Percentiles rank a stretch among this genome's conserved stretches.
Conservation (phyloP, 2,888 invertebrate genomes). For the Scrobipalpa costella region DNA sequence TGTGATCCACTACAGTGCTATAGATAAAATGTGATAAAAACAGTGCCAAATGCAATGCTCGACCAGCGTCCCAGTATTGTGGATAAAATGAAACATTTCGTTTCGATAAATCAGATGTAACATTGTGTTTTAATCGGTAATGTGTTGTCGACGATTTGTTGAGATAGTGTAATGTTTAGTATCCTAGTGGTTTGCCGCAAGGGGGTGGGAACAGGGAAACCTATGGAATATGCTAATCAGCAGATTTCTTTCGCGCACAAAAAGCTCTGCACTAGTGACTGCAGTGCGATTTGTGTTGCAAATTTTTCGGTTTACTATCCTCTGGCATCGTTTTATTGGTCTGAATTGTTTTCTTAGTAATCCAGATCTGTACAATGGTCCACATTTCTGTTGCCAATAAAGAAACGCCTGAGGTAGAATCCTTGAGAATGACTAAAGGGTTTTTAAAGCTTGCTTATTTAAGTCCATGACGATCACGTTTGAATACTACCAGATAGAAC, state of each 20-base stretch:
- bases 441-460: not conserved
- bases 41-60: constrained; percentile 49
- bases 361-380: constrained; percentile 5
- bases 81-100: constrained; percentile 74
- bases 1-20: constrained; percentile 39
- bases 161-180: constrained; percentile 45
- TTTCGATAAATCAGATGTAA: constrained; percentile 70
- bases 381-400: not conserved
- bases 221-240: constrained; percentile 76
- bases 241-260: constrained; percentile 76
- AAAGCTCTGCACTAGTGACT: constrained; percentile 79
- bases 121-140: constrained; percentile 70
- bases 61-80: constrained; percentile 55
- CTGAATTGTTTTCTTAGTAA: not conserved
- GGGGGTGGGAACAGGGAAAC: constrained; percentile 58
- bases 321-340: constrained; percentile 10
- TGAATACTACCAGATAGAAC: not conserved
- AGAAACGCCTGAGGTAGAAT: not conserved
- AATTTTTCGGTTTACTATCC: constrained; percentile 52
- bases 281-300: constrained; percentile 80
- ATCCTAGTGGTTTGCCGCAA: constrained; percentile 47
- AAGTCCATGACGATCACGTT: not conserved
- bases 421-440: not conserved
- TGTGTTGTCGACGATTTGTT: constrained; percentile 53
- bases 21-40: constrained; percentile 39